A percentile compares a stretch with the other conserved stretches of the same genome.
Conservation (phyloP, 2,888 invertebrate species). For the Neoascia interrupta region DNA sequence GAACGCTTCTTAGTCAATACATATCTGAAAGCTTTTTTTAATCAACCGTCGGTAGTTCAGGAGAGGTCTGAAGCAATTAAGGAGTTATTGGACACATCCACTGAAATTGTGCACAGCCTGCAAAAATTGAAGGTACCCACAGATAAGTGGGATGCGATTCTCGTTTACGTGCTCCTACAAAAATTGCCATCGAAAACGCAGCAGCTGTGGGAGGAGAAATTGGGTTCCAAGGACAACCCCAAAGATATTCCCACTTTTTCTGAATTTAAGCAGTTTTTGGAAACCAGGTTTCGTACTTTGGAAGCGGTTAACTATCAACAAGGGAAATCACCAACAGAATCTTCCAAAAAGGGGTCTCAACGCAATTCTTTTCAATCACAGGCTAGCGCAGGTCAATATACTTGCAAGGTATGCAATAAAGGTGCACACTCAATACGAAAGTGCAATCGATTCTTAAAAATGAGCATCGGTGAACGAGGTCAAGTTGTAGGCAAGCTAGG, state of each 20-base stretch:
- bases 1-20: too few relatives aligned
- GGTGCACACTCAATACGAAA: slow-evolving; percentile 15
- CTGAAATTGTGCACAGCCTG: slow-evolving; percentile 12
- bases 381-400: too few relatives aligned
- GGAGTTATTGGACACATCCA: slow-evolving; percentile 4
- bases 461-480: not conserved
- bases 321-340: too few relatives aligned
- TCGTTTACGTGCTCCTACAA: slow-evolving; percentile 11
- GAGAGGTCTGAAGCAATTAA: too few relatives aligned
- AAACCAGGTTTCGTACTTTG: slow-evolving; percentile 1
- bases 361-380: too few relatives aligned
- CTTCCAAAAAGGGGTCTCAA: too few relatives aligned
- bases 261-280: slow-evolving; percentile 2
- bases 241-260: slow-evolving; percentile 5
- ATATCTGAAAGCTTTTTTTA: too few relatives aligned
- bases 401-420: too few relatives aligned
- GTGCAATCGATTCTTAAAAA: slow-evolving; percentile 16
- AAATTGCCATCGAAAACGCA: slow-evolving; percentile 13
- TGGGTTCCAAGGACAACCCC: not conserved
- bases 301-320: not conserved
- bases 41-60: too few relatives aligned
- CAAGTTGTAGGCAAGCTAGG: not conserved
- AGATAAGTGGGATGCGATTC: slow-evolving; percentile 23
- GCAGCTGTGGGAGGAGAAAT: slow-evolving; percentile 16
- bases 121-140: too few relatives aligned